These are phyloP conservation scores for Arctopsyche grandis DNA, from an alignment of 1,140 invertebrate genomes.

Conservation along the genomic window DNA sequence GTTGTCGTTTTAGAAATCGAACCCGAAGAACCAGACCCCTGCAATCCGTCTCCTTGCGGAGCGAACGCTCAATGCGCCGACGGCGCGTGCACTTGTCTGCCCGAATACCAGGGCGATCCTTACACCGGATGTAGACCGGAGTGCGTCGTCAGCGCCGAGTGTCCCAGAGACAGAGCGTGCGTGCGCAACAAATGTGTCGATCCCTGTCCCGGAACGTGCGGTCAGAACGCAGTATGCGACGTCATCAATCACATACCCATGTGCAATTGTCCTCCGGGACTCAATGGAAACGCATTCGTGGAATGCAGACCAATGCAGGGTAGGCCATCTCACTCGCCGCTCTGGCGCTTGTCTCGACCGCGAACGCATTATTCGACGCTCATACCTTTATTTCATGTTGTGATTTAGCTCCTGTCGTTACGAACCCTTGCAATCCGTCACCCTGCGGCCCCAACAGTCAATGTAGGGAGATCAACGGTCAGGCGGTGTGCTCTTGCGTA, in stretches of 20 bases:
- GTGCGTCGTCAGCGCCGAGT: conserved; percentile 86
- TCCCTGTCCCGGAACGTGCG: conserved; percentile 83
- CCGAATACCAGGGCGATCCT: conserved; percentile 74
- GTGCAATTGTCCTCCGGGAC: conserved; percentile 74
- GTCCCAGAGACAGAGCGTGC: conserved; percentile 78
- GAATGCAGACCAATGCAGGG: conserved; percentile 67
- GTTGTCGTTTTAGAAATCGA: conserved; percentile 41
- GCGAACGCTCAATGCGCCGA: conserved; percentile 67
- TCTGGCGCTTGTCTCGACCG: neutral
- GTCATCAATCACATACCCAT: conserved; percentile 82
- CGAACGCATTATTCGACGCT: neutral
- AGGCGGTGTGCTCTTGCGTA: conserved; percentile 72
- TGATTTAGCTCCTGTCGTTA: conserved; percentile 55
- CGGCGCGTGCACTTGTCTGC: conserved; percentile 71
- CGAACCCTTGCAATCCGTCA: conserved; percentile 68
- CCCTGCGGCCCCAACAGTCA: conserved; percentile 74
- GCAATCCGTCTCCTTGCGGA: conserved; percentile 70
- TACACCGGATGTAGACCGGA: conserved; percentile 81
- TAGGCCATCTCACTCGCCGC: conserved; percentile 49
- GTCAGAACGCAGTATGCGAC: conserved; percentile 76
- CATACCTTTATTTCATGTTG: neutral
- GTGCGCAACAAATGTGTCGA: conserved; percentile 78
- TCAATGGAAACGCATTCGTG: conserved; percentile 82
- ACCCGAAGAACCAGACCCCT: conserved; percentile 60
- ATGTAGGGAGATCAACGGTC: conserved; percentile 69